Evolutionary conservation across 2,888 invertebrate genomes (phyloP), one percentile per base, ranked within the genome.

Genomic region (Leucania comma): DNA sequence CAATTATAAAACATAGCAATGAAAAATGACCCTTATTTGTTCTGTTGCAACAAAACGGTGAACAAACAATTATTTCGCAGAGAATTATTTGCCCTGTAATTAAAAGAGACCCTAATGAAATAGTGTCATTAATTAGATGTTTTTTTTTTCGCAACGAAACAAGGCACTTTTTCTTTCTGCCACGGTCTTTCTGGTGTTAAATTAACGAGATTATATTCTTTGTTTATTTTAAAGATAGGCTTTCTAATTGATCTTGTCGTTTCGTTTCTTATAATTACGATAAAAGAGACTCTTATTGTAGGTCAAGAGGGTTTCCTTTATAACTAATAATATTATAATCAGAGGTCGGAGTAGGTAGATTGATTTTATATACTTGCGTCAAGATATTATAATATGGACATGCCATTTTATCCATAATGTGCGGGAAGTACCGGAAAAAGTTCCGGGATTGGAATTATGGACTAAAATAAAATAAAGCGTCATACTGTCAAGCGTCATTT

Each of bases 101-200:
- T 86, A 85, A 85, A 87, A 86, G 78, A 79, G 80, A 82, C 83
- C 81, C 62, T 84, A 83, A 84, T 80, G 78, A 85, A 87, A 84
- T 87, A 85, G 86, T 88, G 82, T 75, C 80, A 88, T 88, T 88
- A 79, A 84, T 87, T 88, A 69, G 68, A 72, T 83, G 83, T 79
- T 85, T 83, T 78, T 85, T 86, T 84, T 83, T 81, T 75, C 66
- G 66, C 70, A 75, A 75, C 63, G 66, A 29, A 77, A 73, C 73
- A 71, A 79, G 70, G 69, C 60, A 26, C 71, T 67, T 76, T 82
- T 70, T 81, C 62, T 63, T 75, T 69, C 53, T 61, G 72, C 53
- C 71, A 65, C 58, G 48, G 57, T 65, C 64, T 74, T 73, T 80
- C 56, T 74, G 75, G 59, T 77, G 79, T 74, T 84, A 71, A 84